Conservation (phyloP, 2,888 invertebrate species). For the Spilosoma lubricipeda region DNA sequence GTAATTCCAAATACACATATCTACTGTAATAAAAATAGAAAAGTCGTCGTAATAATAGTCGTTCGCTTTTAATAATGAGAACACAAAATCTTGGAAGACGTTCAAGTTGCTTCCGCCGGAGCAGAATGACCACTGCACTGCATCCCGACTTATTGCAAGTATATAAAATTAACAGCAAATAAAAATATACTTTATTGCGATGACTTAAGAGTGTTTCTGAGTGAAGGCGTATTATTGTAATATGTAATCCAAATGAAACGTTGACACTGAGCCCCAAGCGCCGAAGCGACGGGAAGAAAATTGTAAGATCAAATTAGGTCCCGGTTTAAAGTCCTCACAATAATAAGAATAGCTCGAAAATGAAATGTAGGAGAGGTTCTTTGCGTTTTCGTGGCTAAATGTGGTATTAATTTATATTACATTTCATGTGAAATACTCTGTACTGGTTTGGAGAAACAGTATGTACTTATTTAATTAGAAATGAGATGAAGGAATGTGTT, state of each 20-base stretch:
- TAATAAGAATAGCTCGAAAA: conserved; percentile 73
- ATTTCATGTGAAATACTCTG: conserved; percentile 21
- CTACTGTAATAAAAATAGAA: conserved; percentile 66
- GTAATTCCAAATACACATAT: conserved; percentile 9
- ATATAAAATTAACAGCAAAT: conserved; percentile 27
- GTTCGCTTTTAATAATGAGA: conserved; percentile 77
- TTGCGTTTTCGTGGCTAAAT: conserved; percentile 31
- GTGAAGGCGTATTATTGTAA: conserved; percentile 55
- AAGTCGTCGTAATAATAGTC: conserved; percentile 73
- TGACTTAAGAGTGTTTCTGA: conserved; percentile 34
- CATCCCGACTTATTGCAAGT: conserved; percentile 59
- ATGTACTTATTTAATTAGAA: not conserved
- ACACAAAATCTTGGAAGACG: conserved; percentile 75
- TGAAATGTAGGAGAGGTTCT: conserved; percentile 59
- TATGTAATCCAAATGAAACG: conserved; percentile 80
- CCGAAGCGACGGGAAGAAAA: conserved; percentile 68
- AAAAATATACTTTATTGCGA: conserved; percentile 47
- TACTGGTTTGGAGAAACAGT: not conserved
- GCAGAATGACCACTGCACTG: conserved; percentile 76
- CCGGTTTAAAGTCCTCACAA: conserved; percentile 71
- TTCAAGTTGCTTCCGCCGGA: conserved; percentile 69
- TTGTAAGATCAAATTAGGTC: conserved; percentile 82
- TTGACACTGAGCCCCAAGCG: conserved; percentile 79
- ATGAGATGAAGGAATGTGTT: not conserved
- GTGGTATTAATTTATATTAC: conserved; percentile 46